A percentile compares a stretch with the other conserved stretches of the same genome.
Conservation (phyloP, 2,113 vertebrate species). For the Sardina pilchardus region DNA sequence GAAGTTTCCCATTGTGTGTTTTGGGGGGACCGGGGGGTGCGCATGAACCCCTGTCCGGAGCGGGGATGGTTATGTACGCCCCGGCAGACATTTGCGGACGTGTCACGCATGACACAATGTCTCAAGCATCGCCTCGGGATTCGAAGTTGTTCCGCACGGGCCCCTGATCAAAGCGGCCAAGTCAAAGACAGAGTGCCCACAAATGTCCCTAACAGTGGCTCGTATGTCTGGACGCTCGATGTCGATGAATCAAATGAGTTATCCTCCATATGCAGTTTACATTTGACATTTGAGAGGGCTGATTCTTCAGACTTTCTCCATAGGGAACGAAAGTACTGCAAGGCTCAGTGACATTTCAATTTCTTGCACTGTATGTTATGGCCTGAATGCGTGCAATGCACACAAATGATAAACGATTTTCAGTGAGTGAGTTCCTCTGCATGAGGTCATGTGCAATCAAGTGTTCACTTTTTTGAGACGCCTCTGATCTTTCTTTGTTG, state of each 20-base stretch:
- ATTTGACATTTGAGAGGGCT: slow-evolving; percentile 13
- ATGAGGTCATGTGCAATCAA: neutral
- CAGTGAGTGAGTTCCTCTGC: neutral
- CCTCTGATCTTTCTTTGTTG: neutral
- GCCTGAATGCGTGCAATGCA: neutral
- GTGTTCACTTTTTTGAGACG: neutral
- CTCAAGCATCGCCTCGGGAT: neutral
- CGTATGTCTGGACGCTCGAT: neutral
- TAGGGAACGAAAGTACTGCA: neutral
- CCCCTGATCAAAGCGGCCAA: neutral
- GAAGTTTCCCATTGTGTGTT: slow-evolving; percentile 7
- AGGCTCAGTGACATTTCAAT: neutral
- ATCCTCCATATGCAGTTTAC: neutral
- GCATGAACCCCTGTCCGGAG: neutral
- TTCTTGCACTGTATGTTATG: neutral
- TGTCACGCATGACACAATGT: neutral
- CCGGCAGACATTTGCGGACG: neutral
- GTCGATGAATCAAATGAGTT: neutral
- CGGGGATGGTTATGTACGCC: neutral
- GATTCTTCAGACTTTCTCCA: neutral
- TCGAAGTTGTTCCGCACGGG: neutral
- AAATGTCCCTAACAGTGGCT: neutral
- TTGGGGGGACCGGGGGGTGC: neutral
- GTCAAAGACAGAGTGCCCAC: neutral
- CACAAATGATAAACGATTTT: neutral